Evolutionary conservation across 2,797 vertebrate species (phyloP).

Genomic region (Fistularia tabacaria): DNA sequence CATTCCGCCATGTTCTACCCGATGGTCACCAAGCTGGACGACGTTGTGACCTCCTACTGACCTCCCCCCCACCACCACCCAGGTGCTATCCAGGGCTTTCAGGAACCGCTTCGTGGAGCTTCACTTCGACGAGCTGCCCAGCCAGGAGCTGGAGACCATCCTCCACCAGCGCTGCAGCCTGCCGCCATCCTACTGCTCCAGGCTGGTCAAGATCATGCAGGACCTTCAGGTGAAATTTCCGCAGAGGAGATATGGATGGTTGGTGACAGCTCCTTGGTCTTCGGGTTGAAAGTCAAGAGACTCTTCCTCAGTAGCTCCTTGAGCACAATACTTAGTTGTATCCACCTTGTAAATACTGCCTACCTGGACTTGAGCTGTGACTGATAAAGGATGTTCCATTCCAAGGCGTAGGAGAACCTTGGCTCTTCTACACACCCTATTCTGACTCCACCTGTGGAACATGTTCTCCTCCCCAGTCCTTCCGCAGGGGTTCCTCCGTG

Average conservation of each 20-base stretch:
- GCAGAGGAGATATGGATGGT: too few relatives aligned
- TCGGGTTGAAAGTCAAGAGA: too few relatives aligned
- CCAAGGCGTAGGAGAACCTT: too few relatives aligned
- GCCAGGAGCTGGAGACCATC: conserved; percentile 88
- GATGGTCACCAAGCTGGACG: background rate
- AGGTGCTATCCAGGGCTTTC: conserved; percentile 96
- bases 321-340: too few relatives aligned
- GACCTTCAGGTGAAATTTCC: conserved; percentile 85
- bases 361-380: too few relatives aligned
- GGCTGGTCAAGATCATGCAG: conserved; percentile 92
- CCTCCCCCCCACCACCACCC: background rate
- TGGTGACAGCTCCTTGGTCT: too few relatives aligned
- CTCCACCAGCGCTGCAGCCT: conserved; percentile 90
- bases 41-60: background rate
- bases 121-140: conserved; percentile 94
- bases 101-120: conserved; percentile 97
- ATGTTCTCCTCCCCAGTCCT: conserved; percentile 71
- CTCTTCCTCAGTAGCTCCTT: too few relatives aligned
- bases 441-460: background rate
- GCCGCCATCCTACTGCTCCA: conserved; percentile 91
- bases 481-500: conserved; percentile 89
- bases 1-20: background rate
- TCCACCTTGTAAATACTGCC: too few relatives aligned
- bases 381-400: too few relatives aligned
- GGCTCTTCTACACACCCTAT: background rate